Conservation (phyloP, 2,797 vertebrate genomes). For the Micrastur ruficollis region DNA sequence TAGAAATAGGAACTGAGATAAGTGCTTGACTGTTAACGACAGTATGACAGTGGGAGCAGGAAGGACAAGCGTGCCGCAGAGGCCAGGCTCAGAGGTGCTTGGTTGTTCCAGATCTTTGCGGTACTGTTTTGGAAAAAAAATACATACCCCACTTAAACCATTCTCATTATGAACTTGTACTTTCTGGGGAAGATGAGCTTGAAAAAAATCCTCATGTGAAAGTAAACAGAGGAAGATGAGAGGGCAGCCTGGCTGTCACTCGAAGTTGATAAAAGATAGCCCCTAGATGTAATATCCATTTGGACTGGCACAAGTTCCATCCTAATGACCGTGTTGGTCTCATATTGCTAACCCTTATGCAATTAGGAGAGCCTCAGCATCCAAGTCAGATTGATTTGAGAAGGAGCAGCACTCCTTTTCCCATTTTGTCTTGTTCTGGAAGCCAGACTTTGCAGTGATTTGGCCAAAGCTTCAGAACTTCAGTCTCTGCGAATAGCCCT, state of each 20-base stretch:
- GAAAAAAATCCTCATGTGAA: background rate
- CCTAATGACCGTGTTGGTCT: fast-evolving
- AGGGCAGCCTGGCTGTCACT: background rate
- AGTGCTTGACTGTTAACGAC: background rate
- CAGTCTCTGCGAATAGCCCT: background rate
- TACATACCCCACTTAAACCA: background rate
- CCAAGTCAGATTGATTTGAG: background rate
- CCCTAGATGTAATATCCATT: fast-evolving
- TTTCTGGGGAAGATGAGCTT: background rate
- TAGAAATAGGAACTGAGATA: background rate
- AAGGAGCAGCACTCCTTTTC: background rate
- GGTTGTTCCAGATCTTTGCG: background rate
- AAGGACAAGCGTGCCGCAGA: background rate
- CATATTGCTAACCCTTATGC: too few species aligned
- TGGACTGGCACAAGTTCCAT: background rate
- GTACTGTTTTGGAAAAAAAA: background rate
- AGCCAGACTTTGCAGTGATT: background rate
- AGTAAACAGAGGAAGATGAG: background rate
- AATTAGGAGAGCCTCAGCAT: background rate
- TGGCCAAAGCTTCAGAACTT: background rate
- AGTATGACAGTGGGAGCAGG: background rate
- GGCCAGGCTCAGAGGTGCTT: background rate
- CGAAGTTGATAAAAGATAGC: background rate
- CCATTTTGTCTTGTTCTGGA: background rate
- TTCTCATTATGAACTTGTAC: background rate